These are phyloP conservation scores for Nyleta sp. DNA, from an alignment of 2,888 invertebrate genomes.

Conservation along the genomic window DNA sequence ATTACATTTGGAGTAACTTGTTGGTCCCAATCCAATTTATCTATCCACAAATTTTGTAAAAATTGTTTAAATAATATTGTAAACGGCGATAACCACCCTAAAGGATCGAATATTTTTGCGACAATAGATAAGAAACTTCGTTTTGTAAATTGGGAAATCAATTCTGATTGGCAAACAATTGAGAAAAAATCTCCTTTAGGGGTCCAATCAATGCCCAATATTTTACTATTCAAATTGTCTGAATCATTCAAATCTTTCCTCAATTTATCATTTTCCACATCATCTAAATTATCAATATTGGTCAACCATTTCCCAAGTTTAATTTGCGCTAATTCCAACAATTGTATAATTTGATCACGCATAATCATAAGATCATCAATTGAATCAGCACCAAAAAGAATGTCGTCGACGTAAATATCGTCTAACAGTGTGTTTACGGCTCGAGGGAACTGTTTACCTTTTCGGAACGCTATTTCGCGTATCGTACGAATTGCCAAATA, in stretches of 20 bases:
- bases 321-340: not conserved
- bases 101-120: constrained; percentile 2
- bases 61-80: not conserved
- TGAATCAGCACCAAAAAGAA: not conserved
- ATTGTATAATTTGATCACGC: not conserved
- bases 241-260: not conserved
- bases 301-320: not conserved
- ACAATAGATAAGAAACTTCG: not conserved
- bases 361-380: not conserved
- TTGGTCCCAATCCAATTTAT: constrained; percentile 5
- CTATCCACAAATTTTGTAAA: no score
- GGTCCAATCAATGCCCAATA: not conserved
- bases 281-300: not conserved
- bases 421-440: not conserved
- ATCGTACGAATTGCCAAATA: not conserved
- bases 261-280: not conserved
- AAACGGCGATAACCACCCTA: not conserved
- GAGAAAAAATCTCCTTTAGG: not conserved
- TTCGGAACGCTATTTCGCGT: not conserved
- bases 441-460: not conserved
- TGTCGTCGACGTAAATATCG: not conserved
- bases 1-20: not conserved
- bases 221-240: not conserved
- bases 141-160: not conserved
- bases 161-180: not conserved